phyloP scores from a whole-genome alignment of 2,797 vertebrate genomes.

The Triplophysa yarkandensis region DNA sequence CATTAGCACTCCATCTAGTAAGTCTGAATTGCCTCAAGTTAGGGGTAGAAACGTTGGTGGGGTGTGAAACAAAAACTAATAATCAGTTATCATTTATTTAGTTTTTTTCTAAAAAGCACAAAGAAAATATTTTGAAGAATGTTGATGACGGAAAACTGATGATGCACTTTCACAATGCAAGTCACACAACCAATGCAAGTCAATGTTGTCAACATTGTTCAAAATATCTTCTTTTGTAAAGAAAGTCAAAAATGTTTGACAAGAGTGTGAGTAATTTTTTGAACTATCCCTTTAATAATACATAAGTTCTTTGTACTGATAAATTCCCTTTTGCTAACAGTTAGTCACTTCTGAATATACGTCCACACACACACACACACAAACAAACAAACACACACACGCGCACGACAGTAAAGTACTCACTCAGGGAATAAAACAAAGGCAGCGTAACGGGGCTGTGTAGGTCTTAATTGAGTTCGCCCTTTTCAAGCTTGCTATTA shows the following conservation, averaged over 20 bases:
- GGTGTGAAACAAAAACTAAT: too few relatives aligned
- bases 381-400: conserved; percentile 19
- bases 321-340: background rate
- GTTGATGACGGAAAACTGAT: too few relatives aligned
- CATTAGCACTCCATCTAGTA: background rate
- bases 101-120: too few relatives aligned
- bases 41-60: background rate
- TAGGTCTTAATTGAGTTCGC: conserved; percentile 73
- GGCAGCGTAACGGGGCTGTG: conserved; percentile 61
- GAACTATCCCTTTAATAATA: too few relatives aligned
- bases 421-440: conserved; percentile 54
- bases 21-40: background rate
- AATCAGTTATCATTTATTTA: too few relatives aligned
- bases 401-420: conserved; percentile 38
- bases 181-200: too few relatives aligned
- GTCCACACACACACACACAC: conserved; percentile 25
- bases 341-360: background rate
- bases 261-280: too few relatives aligned
- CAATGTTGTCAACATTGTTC: too few relatives aligned
- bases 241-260: too few relatives aligned
- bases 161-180: too few relatives aligned
- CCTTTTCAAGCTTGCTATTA: conserved; percentile 68
- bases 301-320: background rate
- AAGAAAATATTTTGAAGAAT: too few relatives aligned
- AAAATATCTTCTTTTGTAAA: too few relatives aligned